Conservation (phyloP, 1,140 invertebrate species). For the Conopomorpha cramerella region DNA sequence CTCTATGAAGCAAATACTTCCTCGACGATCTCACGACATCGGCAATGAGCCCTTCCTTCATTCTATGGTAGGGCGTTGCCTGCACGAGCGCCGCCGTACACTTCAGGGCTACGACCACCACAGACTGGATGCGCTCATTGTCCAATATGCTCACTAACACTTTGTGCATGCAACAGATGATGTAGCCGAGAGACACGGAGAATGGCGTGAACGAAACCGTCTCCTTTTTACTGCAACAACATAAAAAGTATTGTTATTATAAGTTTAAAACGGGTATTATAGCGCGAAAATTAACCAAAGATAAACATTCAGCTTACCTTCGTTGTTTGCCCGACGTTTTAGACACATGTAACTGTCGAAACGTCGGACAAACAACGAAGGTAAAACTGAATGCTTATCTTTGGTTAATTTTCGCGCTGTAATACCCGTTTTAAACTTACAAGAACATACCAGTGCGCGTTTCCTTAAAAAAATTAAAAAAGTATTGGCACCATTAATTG, state of each 20-base stretch:
- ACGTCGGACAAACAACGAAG: too few relatives aligned
- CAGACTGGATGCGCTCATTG: slow-evolving; percentile 68
- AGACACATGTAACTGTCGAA: too few relatives aligned
- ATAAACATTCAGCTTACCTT: too few relatives aligned
- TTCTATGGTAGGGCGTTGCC: slow-evolving; percentile 75
- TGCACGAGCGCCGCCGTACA: slow-evolving; percentile 73
- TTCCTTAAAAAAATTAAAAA: too few relatives aligned
- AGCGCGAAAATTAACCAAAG: too few relatives aligned
- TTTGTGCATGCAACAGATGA: slow-evolving; percentile 74
- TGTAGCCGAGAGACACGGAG: slow-evolving; percentile 74
- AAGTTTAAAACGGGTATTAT: too few relatives aligned
- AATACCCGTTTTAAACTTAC: too few relatives aligned
- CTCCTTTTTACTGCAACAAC: slow-evolving; percentile 35
- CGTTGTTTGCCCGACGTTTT: slow-evolving; percentile 74
- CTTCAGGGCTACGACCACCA: slow-evolving; percentile 72
- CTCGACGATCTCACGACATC: slow-evolving; percentile 72
- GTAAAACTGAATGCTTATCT: too few relatives aligned
- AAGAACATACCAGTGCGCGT: too few relatives aligned
- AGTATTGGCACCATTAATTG: too few relatives aligned
- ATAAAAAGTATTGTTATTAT: too few relatives aligned
- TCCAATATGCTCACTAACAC: slow-evolving; percentile 68
- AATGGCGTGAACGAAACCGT: slow-evolving; percentile 74
- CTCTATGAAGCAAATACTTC: slow-evolving; percentile 71
- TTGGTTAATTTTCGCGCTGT: too few relatives aligned
- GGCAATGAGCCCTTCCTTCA: slow-evolving; percentile 73